phyloP scores from a whole-genome alignment of 2,888 invertebrate species.

The Reticulitermes lucifugus region DNA sequence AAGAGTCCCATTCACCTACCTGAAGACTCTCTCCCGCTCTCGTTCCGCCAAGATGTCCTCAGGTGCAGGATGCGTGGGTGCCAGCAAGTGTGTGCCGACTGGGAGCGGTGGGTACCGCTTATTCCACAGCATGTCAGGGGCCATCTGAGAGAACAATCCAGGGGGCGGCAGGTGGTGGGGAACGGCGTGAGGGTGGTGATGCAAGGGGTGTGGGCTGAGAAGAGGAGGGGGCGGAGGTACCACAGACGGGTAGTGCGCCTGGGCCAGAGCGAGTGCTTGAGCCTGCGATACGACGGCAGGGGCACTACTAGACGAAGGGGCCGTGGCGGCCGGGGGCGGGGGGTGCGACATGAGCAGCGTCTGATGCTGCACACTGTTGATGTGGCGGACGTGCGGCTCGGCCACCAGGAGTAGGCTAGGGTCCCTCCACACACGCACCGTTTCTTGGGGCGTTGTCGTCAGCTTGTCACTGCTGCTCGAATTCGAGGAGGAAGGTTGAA shows the following conservation, averaged over 20 bases:
- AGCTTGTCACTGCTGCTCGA: constrained; percentile 48
- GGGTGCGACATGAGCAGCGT: constrained; percentile 70
- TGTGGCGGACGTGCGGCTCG: constrained; percentile 69
- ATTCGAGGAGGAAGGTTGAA: constrained; percentile 50
- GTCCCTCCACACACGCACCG: constrained; percentile 69
- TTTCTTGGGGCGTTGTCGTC: constrained; percentile 51
- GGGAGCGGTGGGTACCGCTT: constrained; percentile 70
- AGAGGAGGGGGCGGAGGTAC: constrained; percentile 63
- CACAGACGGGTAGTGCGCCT: constrained; percentile 53
- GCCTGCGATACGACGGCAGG: constrained; percentile 54
- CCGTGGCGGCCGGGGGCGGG: constrained; percentile 59
- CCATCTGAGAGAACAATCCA: constrained; percentile 55
- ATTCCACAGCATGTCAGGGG: constrained; percentile 70
- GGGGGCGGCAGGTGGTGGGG: constrained; percentile 56
- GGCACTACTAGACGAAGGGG: constrained; percentile 57
- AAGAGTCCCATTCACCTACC: background rate
- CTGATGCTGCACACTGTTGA: constrained; percentile 72
- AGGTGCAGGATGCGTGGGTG: constrained; percentile 62
- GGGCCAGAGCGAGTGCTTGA: constrained; percentile 59
- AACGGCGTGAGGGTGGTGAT: constrained; percentile 50
- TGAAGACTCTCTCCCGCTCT: constrained; percentile 58
- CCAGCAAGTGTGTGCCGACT: constrained; percentile 64
- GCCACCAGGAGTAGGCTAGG: constrained; percentile 67
- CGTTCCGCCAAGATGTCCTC: constrained; percentile 66
- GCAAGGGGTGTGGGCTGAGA: constrained; percentile 56